These are phyloP conservation scores for Chymomyza caudatula DNA, from an alignment of 2,888 invertebrate species.

Conservation along the genomic window DNA sequence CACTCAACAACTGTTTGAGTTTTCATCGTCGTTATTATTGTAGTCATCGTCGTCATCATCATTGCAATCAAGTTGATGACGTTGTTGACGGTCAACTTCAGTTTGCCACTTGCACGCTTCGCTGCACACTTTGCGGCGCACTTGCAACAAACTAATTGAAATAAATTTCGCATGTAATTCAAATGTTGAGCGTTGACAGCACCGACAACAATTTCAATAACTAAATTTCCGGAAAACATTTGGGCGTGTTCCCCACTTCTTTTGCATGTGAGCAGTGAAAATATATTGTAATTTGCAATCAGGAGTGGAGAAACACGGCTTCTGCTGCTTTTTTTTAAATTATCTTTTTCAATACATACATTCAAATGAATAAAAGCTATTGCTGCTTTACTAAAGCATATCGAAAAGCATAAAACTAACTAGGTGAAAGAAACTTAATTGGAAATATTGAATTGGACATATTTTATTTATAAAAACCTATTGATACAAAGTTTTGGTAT, in stretches of 20 bases:
- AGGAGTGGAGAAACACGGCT: too few species aligned
- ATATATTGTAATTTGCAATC: too few species aligned
- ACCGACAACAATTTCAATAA: constrained; percentile 59
- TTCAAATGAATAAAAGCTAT: too few species aligned
- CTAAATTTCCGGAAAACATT: constrained; percentile 57
- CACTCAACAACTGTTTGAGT: constrained; percentile 50
- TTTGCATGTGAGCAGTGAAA: constrained; percentile 31
- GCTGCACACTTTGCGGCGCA: constrained; percentile 44
- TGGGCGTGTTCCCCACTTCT: constrained; percentile 1
- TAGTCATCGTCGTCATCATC: constrained; percentile 7
- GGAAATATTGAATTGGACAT: too few species aligned
- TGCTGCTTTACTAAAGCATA: too few species aligned
- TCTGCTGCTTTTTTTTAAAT: too few species aligned
- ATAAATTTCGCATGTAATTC: constrained; percentile 66
- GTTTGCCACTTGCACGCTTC: constrained; percentile 40
- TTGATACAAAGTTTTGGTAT: too few species aligned
- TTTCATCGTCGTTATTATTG: constrained; percentile 12
- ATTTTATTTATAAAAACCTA: too few species aligned
- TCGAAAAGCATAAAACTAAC: too few species aligned
- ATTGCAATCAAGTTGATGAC: background rate
- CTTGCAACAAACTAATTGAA: background rate
- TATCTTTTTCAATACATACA: too few species aligned
- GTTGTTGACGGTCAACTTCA: constrained; percentile 54
- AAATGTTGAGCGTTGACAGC: constrained; percentile 53
- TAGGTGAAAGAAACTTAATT: too few species aligned